Base-by-base conservation (phyloP, 2,797 vertebrate genomes). In the Clarias fuscus region DNA sequence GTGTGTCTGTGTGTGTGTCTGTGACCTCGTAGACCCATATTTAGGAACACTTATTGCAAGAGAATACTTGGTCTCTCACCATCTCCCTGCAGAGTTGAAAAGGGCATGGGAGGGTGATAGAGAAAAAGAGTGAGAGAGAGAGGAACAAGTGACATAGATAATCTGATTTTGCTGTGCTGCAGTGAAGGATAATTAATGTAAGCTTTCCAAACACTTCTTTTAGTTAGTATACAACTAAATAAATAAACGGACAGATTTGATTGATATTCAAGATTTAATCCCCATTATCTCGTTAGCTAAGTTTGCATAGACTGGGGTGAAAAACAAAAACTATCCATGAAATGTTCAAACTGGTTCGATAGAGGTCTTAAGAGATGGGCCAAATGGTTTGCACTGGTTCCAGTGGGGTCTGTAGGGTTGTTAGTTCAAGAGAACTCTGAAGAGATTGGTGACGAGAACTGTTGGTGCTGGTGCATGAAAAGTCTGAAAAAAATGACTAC, bases 1-100 rank as follows among this genome's bases (percentile, higher is more conserved):
- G 56, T 77, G 56, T 59, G 56, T 56, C 5, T 75, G 72, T 75
- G 14, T 75, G 14, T 53, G 79, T 48, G 22, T 27, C 22, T 65
- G 24, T 48, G 61, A 67, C 24, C 79, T 82, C 17, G 7, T 82
- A 53, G 67, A 82, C 62, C 62, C 79, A 68, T 53, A 30, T 67
- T 56, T 67, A 67, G 79, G 64, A 82, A 30, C 15, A 4, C 30
- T 82, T 82, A 82, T 33, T n/a, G n/a, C 17, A 48, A 67, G 33
- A 67, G 40, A 53, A 43, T 3, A 1, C 40, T 53, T 82, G 40
- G 7, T 48, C 14, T 67, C 64, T 67, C 79, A 82, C 62, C 62
- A 48, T 64, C n/a, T 67, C 62, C 62, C 79, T 82, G 37, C 27
- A 80, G 78, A 64, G 78, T 24, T 62, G 22, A 77, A 80, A 79